Conservation (phyloP, 1,140 invertebrate species). For the Drosophila subpulchrella region DNA sequence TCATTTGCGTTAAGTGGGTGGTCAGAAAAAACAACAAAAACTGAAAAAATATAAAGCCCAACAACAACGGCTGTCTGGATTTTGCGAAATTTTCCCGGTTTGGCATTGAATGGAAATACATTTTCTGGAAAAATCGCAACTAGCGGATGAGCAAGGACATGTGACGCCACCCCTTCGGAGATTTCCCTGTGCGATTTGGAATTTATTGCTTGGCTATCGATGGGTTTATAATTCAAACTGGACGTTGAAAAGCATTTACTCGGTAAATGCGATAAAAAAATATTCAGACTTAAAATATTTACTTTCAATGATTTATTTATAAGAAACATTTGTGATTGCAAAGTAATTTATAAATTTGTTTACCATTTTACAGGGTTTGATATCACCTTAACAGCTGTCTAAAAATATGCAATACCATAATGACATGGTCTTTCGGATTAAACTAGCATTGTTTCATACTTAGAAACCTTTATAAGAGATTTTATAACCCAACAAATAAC, state of each 20-base stretch:
- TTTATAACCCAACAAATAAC: too few relatives aligned
- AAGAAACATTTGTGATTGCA: too few relatives aligned
- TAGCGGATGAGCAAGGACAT: conserved; percentile 28
- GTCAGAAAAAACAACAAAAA: conserved; percentile 11
- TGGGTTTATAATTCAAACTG: conserved; percentile 11
- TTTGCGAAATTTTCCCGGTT: conserved; percentile 40
- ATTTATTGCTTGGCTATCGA: conserved; percentile 16
- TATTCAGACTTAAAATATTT: background rate
- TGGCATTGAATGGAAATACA: conserved; percentile 37
- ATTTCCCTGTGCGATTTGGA: conserved; percentile 11
- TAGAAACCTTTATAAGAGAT: too few relatives aligned
- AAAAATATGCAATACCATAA: too few relatives aligned
- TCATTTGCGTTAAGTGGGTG: conserved; percentile 50
- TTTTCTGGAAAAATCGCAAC: conserved; percentile 19
- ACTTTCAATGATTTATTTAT: background rate
- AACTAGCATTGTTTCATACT: too few relatives aligned
- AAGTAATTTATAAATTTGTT: too few relatives aligned
- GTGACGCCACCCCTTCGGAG: conserved; percentile 3
- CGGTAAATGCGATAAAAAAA: background rate
- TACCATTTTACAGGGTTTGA: too few relatives aligned
- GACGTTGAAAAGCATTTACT: background rate
- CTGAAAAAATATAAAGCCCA: background rate
- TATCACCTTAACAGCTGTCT: too few relatives aligned
- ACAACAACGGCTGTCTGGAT: conserved; percentile 34
- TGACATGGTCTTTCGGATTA: too few relatives aligned